A percentile compares a stretch with the other conserved stretches of the same genome.
phyloP scores from a whole-genome alignment of 1,140 invertebrate species.

The Camponotus floridanus region DNA sequence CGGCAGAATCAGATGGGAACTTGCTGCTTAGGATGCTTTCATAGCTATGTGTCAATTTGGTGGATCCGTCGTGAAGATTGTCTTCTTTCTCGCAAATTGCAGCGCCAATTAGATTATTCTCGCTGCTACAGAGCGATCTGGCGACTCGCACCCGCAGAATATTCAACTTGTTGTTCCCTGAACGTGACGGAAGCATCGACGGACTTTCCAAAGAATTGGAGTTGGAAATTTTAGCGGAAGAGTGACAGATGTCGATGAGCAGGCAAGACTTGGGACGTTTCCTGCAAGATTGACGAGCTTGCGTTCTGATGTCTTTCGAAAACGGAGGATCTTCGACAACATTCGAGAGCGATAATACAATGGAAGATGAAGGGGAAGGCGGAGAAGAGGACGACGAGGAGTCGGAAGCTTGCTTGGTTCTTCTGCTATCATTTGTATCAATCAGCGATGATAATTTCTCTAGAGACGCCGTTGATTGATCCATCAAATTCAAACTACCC shows the following conservation, averaged over 20 bases:
- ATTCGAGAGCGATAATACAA: slow-evolving; percentile 32
- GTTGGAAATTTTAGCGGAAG: slow-evolving; percentile 8
- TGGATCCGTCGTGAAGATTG: not conserved
- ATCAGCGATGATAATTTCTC: slow-evolving; percentile 2
- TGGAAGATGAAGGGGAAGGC: slow-evolving; percentile 36
- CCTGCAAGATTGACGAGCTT: not conserved
- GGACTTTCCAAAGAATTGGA: not conserved
- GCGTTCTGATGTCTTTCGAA: not conserved
- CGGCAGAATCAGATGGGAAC: not conserved
- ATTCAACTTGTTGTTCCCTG: not conserved
- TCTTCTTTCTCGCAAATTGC: not conserved
- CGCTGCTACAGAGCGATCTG: slow-evolving; percentile 36
- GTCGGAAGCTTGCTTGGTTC: not conserved
- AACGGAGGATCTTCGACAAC: not conserved
- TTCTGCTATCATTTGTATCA: not conserved
- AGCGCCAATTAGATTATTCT: slow-evolving; percentile 18
- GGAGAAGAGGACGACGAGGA: slow-evolving; percentile 1
- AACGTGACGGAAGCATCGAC: not conserved
- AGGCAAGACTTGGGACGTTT: slow-evolving; percentile 21
- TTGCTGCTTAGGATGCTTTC: slow-evolving; percentile 12
- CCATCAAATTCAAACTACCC: not conserved
- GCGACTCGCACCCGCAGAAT: slow-evolving; percentile 34
- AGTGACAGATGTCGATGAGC: slow-evolving; percentile 29
- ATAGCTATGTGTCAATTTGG: slow-evolving; percentile 25
- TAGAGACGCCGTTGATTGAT: not conserved